Conservation (phyloP, 2,888 invertebrate species). For the Eugnorisma glareosa region DNA sequence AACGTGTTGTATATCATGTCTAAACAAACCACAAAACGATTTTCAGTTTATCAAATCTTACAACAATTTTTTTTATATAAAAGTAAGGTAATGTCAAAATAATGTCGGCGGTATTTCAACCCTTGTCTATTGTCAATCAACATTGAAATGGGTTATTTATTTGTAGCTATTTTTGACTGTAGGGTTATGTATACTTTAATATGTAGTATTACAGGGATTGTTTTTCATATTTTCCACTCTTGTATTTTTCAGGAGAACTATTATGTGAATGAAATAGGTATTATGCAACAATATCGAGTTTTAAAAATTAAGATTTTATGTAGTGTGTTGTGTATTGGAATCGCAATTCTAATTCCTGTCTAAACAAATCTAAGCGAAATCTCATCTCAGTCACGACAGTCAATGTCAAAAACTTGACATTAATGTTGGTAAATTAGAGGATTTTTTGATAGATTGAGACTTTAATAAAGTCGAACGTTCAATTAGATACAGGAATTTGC, state of each 20-base stretch:
- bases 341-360: too few species aligned
- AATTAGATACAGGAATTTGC: too few species aligned
- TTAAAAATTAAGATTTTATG: not conserved
- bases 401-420: too few species aligned
- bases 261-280: not conserved
- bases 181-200: not conserved
- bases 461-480: too few species aligned
- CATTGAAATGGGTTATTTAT: slow-evolving; percentile 41
- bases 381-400: too few species aligned
- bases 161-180: slow-evolving; percentile 1
- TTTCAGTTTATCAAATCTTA: not conserved
- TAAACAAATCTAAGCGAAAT: too few species aligned
- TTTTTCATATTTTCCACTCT: slow-evolving; percentile 12
- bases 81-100: slow-evolving; percentile 10
- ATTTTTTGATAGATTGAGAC: too few species aligned
- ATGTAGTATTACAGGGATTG: not conserved
- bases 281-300: too few species aligned
- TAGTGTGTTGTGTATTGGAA: too few species aligned
- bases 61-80: slow-evolving; percentile 8
- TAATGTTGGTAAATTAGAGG: too few species aligned
- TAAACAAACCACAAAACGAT: not conserved
- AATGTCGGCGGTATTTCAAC: slow-evolving; percentile 23
- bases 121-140: slow-evolving; percentile 43
- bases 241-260: not conserved
- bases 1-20: not conserved